These are phyloP conservation scores for Hesperophylax magnus DNA, from an alignment of 1,140 invertebrate species.

Conservation along the genomic window DNA sequence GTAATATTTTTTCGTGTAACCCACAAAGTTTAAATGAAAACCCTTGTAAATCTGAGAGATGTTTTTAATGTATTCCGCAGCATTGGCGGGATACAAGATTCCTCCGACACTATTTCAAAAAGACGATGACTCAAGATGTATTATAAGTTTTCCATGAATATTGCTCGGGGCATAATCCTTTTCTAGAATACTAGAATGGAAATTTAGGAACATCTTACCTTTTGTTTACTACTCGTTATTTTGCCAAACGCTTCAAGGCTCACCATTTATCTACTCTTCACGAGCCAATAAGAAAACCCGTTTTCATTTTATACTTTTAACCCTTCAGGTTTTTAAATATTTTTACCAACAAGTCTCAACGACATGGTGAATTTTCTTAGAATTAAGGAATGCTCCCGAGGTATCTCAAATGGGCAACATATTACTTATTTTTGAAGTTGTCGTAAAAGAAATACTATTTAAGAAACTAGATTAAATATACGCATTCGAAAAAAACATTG, in stretches of 20 bases:
- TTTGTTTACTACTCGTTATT: background rate
- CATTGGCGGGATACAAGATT: conserved; percentile 7
- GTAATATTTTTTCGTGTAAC: conserved; percentile 19
- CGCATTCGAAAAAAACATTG: no score
- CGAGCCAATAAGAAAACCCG: no score
- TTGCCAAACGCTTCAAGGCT: background rate
- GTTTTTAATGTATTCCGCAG: conserved; percentile 15
- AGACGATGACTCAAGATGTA: background rate
- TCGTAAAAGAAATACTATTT: no score
- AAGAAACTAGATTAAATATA: no score
- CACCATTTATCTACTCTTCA: no score
- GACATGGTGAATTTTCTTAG: no score
- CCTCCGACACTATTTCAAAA: background rate
- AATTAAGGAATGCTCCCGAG: no score
- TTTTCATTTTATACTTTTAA: no score
- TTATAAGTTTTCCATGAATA: conserved; percentile 14
- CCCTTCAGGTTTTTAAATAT: no score
- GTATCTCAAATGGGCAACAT: no score
- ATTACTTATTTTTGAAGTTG: no score
- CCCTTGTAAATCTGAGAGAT: conserved; percentile 14
- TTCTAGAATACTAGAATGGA: background rate
- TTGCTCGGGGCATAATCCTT: conserved; percentile 4
- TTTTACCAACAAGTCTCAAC: no score
- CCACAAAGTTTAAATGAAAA: conserved; percentile 32
- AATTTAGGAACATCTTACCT: conserved; percentile 1